A percentile compares a stretch with the other conserved stretches of the same genome.
Conservation (phyloP, 2,888 invertebrate genomes). For the Zygothrica quintamaculata region DNA sequence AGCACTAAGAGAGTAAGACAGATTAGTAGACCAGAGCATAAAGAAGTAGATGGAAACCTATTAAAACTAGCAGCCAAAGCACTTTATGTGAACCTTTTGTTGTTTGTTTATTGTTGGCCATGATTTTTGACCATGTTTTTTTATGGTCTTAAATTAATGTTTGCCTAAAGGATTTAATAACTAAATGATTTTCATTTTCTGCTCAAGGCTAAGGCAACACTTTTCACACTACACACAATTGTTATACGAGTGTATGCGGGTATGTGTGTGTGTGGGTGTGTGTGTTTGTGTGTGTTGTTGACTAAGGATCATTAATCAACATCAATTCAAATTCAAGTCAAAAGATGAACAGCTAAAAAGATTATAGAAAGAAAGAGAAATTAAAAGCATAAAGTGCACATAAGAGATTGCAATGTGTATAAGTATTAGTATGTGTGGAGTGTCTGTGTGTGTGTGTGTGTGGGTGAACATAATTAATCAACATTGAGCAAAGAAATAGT, state of each 20-base stretch:
- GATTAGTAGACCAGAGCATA: not conserved
- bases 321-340: constrained; percentile 68
- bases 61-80: constrained; percentile 18
- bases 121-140: constrained; percentile 68
- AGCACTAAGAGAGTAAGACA: not conserved
- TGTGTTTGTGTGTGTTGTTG: constrained; percentile 11
- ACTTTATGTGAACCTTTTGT: constrained; percentile 43
- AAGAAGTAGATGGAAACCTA: constrained; percentile 3
- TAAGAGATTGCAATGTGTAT: not conserved
- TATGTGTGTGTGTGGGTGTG: constrained; percentile 6
- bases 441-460: not conserved
- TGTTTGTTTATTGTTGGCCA: constrained; percentile 45
- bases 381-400: constrained; percentile 36
- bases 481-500: constrained; percentile 35
- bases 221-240: constrained; percentile 2
- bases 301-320: constrained; percentile 64
- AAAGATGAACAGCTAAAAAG: constrained; percentile 55
- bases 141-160: constrained; percentile 73
- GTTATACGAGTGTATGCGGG: constrained; percentile 1
- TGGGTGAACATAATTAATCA: constrained; percentile 49
- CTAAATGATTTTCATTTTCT: constrained; percentile 74
- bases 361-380: constrained; percentile 46
- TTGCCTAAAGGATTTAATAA: constrained; percentile 77
- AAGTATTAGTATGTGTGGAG: not conserved
- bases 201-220: constrained; percentile 20